Evolutionary conservation across 2,797 vertebrate genomes (phyloP).

Genomic region (Scolopax bukidnonensis): DNA sequence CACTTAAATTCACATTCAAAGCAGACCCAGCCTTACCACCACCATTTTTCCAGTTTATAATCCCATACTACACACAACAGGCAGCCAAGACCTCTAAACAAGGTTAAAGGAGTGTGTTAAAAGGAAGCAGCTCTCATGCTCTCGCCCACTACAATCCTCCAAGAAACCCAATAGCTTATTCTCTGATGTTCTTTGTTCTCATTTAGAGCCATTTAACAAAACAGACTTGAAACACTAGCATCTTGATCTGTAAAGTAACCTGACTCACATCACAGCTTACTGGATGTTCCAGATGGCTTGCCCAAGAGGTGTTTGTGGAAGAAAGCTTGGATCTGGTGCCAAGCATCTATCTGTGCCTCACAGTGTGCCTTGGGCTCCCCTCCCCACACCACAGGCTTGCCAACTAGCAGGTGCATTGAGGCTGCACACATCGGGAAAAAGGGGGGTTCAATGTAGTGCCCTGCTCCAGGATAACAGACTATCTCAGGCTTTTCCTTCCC

Average conservation of each 20-base stretch:
- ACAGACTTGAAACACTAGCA: background rate
- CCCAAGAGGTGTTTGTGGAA: conserved; percentile 80
- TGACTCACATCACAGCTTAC: conserved; percentile 60
- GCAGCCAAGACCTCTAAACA: background rate
- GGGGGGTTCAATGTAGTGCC: conserved; percentile 90
- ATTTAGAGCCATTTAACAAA: background rate
- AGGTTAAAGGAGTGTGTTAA: background rate
- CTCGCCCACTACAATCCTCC: accelerated
- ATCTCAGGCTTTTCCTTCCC: conserved; percentile 85
- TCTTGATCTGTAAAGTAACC: background rate
- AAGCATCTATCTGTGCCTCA: conserved; percentile 87
- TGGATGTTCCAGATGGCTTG: background rate
- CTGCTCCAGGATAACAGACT: conserved; percentile 84
- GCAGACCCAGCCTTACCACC: background rate
- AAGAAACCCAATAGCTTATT: background rate
- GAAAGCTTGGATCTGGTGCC: conserved; percentile 85
- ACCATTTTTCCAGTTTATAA: background rate
- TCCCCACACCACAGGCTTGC: conserved; percentile 79
- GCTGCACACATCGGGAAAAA: conserved; percentile 83
- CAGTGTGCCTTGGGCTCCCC: conserved; percentile 85
- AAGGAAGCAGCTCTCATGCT: background rate
- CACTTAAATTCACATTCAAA: background rate
- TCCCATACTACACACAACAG: background rate
- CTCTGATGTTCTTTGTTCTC: background rate
- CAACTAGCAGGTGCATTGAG: conserved; percentile 76